Base-by-base conservation (phyloP, 2,797 vertebrate species). In the Glossophaga mutica region DNA sequence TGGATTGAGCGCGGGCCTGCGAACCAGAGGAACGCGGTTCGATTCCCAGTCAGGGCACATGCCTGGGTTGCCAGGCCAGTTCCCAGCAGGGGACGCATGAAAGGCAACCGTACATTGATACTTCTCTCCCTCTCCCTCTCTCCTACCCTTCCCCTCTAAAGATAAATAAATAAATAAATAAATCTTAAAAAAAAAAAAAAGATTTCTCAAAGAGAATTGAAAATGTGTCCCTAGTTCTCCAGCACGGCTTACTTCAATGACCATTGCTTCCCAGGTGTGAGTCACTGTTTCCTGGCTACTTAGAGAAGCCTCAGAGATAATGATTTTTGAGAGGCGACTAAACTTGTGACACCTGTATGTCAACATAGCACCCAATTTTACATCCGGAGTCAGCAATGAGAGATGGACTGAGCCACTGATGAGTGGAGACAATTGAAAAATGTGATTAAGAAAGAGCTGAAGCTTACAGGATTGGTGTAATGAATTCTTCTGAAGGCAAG, bases 401-500 rank as follows among this genome's bases (percentile, higher is more conserved):
- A 52, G 59, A 57, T 32, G 79, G 65, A 39, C 29, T 1, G 4
- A 95, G 91, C 93, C 79, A 5, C 59, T 24, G 37, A 57, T 26
- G 12, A 91, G 55, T 81, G 59, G 55, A 85, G 85, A 90, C 68
- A 90, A 34, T 82, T 68, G 81, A 92, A 65, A 59, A 96, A 88
- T 95, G 91, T 10, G 77, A 94, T 96, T 97, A 91, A 82, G 59
- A 93, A 81, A 70, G 48, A 93, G 24, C 37, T 78, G 19, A 74
- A 89, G 94, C 83, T 93, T 82, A 67, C 87, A 79, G 92, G 91
- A 90, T 97, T 94, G 89, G 73, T 44, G 42, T 78, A 67, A 96
- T 81, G 62, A 95, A 65, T 82, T 88, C 73, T 94, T 95, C 95
- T 84, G 74, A 96, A 87, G 92, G 52, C 77, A 57, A 32, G 39